Evolutionary conservation across 2,797 vertebrate species (phyloP), one percentile per base, ranked within the genome.

Genomic region (Echiichthys vipera): DNA sequence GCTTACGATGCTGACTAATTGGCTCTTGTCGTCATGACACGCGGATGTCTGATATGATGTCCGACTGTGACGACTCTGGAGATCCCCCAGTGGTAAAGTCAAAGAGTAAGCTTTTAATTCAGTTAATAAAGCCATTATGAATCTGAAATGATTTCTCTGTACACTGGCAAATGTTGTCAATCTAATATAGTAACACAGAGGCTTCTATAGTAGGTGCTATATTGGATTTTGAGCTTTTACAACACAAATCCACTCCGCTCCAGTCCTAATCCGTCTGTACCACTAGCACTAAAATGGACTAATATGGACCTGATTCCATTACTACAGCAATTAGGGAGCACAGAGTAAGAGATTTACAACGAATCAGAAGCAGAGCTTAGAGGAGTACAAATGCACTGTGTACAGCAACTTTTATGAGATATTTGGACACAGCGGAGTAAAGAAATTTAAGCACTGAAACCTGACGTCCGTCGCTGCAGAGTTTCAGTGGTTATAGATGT

Each of bases 261-360:
- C 63, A 25, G 57, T 34, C 30, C 54, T 80, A 71, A 80, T 90
- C 81, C 61, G 58, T 20, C 51, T 74, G 51, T 64, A 45, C 40
- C 67, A 69, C 24, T 39, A 57, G 27, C 65, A 58, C 59, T 77
- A 51, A 80, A 68, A 55, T 62, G 45, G 71, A 36, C 81, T 78
- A 77, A 83, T 72, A 61, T 84, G 58, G 42, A 30, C 68, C 76
- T 65, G 71, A 88, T 79, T 83, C 57, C 77, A 86, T 80, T 76
- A 81, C 74, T 69, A 47, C 51, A 72, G 64, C 71, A 72, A 77
- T 78, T 68, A 74, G 46, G 8, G 18, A 43, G 45, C 24, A 27
- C 24, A n/a, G 39, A 43, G 34, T 25, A 47, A 46, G 39, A 66
- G 62, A 50, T 42, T 74, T 71, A 74, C 55, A 74, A 49, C 25